Evolutionary conservation across 2,113 vertebrate species (phyloP).

Genomic region (Tyto alba): DNA sequence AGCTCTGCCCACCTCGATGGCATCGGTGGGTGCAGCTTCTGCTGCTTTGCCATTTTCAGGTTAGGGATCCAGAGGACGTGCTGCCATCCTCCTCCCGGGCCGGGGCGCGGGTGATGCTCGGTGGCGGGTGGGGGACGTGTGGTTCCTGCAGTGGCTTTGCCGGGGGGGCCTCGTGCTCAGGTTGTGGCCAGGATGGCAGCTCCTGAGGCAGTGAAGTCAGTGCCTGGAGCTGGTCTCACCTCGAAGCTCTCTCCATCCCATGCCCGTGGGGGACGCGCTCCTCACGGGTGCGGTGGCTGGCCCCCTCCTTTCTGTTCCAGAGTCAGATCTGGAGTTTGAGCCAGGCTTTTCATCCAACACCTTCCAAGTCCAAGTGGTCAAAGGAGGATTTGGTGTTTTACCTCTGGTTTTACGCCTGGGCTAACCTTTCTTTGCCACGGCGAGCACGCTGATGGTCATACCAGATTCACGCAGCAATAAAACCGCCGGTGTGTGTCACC

Average conservation of each 20-base stretch:
- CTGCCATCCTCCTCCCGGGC: background rate
- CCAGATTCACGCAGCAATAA: background rate
- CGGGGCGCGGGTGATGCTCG: too few species aligned
- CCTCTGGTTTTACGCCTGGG: background rate
- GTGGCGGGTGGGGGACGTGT: too few species aligned
- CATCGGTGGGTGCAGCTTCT: background rate
- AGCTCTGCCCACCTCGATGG: background rate
- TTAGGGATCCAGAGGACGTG: background rate
- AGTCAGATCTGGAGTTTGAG: accelerated
- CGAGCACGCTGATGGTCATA: background rate
- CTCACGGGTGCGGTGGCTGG: background rate
- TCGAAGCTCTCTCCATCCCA: accelerated
- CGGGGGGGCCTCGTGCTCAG: too few species aligned
- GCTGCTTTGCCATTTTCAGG: accelerated
- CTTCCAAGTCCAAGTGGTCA: background rate
- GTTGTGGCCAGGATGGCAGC: accelerated
- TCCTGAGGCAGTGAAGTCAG: accelerated
- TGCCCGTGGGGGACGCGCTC: accelerated
- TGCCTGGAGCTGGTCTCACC: accelerated
- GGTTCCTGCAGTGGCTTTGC: background rate
- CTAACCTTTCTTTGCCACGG: background rate
- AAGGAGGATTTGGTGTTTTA: background rate
- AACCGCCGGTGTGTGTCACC: background rate
- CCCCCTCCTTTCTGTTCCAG: too few species aligned
- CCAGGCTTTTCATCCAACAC: too few species aligned